A percentile compares a stretch with the other conserved stretches of the same genome.
Conservation (phyloP, 2,888 invertebrate genomes). For the Pimpla rufipes region DNA sequence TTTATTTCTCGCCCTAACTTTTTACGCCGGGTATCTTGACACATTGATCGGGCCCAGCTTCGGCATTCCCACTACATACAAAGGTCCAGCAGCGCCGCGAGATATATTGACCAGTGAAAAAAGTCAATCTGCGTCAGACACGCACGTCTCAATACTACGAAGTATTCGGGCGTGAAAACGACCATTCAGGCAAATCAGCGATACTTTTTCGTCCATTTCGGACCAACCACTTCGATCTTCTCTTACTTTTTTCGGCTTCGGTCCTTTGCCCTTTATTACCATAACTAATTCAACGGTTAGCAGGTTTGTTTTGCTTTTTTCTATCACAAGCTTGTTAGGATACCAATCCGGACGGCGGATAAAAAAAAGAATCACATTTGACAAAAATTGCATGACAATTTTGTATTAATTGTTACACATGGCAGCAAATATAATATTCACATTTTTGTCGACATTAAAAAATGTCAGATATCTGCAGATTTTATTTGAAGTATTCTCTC, state of each 20-base stretch:
- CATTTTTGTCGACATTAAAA: neutral
- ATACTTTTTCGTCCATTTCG: slow-evolving; percentile 12
- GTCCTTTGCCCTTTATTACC: neutral
- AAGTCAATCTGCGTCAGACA: slow-evolving; percentile 44
- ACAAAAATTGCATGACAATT: neutral
- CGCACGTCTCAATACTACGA: slow-evolving; percentile 1
- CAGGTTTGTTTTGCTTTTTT: neutral
- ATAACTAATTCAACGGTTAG: slow-evolving; percentile 5
- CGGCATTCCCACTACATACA: neutral
- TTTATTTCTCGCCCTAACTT: slow-evolving; percentile 55
- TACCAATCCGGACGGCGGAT: neutral
- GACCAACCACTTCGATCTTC: neutral
- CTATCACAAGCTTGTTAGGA: neutral
- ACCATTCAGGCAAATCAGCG: slow-evolving; percentile 41
- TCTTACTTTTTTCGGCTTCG: neutral
- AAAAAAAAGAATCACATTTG: neutral
- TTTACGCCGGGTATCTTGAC: slow-evolving; percentile 38
- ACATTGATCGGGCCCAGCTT: slow-evolving; percentile 45
- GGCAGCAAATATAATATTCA: neutral
- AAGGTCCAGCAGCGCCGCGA: neutral
- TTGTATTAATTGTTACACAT: too few species aligned
- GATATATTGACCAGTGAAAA: slow-evolving; percentile 42
- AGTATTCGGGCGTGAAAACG: slow-evolving; percentile 28
- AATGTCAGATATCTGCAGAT: neutral
- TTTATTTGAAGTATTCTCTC: neutral